These are phyloP conservation scores for Rhopalosiphum maidis DNA, from an alignment of 1,140 invertebrate species.

Conservation along the genomic window DNA sequence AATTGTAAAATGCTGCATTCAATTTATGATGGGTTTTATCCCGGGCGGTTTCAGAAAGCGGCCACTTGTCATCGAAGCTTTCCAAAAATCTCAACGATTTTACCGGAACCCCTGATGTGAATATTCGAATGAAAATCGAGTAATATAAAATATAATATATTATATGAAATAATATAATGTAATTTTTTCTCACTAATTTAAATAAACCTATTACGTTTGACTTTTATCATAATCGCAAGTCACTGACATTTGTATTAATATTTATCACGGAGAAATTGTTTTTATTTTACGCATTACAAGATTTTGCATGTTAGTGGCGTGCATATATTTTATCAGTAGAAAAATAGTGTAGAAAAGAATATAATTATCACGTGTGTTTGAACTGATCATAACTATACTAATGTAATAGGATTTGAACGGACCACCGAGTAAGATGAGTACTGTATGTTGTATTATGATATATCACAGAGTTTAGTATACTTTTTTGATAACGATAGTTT, in stretches of 20 bases:
- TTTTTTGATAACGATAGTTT: background rate
- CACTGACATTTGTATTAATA: too few species aligned
- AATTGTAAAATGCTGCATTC: background rate
- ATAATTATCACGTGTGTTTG: background rate
- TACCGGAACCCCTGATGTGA: background rate
- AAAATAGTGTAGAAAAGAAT: background rate
- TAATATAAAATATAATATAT: background rate
- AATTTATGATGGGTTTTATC: background rate
- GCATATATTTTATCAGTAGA: background rate
- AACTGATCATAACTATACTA: background rate
- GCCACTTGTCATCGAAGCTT: background rate
- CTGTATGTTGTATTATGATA: background rate
- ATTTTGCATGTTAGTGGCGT: background rate
- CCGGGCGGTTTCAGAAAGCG: background rate
- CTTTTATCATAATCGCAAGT: background rate
- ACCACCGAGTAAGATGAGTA: background rate
- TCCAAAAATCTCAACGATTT: background rate
- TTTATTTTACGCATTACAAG: background rate
- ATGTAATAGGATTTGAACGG: background rate
- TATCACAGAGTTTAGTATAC: background rate
- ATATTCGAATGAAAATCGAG: background rate
- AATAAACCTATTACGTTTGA: background rate
- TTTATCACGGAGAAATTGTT: background rate
- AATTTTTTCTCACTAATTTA: background rate
- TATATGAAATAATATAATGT: background rate